Percentiles rank a stretch among this genome's conserved stretches.
These are phyloP conservation scores for Adrianichthys oophorus DNA, from an alignment of 2,797 vertebrate genomes.

Conservation along the genomic window DNA sequence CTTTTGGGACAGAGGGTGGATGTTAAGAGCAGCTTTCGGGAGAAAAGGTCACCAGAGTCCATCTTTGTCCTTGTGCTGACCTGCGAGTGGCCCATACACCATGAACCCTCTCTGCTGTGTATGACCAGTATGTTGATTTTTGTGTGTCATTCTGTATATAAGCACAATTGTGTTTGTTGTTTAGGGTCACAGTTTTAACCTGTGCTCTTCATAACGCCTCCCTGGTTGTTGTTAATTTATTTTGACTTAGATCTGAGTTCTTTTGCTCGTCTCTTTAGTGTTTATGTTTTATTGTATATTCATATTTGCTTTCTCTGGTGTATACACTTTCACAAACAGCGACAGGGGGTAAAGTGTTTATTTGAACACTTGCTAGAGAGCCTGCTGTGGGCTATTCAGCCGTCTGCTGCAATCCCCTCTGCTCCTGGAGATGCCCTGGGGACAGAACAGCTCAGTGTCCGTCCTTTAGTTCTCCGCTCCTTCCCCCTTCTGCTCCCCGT, in stretches of 20 bases:
- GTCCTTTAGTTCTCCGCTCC: slow-evolving; percentile 25
- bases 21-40: slow-evolving; percentile 64
- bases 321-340: slow-evolving; percentile 43
- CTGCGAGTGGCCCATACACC: slow-evolving; percentile 40
- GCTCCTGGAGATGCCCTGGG: slow-evolving; percentile 47
- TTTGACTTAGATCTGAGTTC: neutral
- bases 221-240: slow-evolving; percentile 8
- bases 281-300: slow-evolving; percentile 26
- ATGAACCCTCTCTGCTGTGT: slow-evolving; percentile 34
- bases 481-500: slow-evolving; percentile 4
- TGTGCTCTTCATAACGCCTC: slow-evolving; percentile 1
- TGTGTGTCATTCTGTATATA: slow-evolving; percentile 10
- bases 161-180: slow-evolving; percentile 1
- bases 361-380: slow-evolving; percentile 59
- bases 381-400: slow-evolving; percentile 53
- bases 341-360: slow-evolving; percentile 67
- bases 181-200: slow-evolving; percentile 18
- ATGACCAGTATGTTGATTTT: slow-evolving; percentile 26
- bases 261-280: slow-evolving; percentile 2
- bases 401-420: slow-evolving; percentile 50
- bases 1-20: slow-evolving; percentile 43
- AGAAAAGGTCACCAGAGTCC: slow-evolving; percentile 47
- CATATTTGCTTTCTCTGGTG: slow-evolving; percentile 22
- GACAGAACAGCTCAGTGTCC: slow-evolving; percentile 18
- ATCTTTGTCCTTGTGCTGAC: slow-evolving; percentile 59